Conservation (phyloP, 2,113 vertebrate species). For the Chauna torquata region DNA sequence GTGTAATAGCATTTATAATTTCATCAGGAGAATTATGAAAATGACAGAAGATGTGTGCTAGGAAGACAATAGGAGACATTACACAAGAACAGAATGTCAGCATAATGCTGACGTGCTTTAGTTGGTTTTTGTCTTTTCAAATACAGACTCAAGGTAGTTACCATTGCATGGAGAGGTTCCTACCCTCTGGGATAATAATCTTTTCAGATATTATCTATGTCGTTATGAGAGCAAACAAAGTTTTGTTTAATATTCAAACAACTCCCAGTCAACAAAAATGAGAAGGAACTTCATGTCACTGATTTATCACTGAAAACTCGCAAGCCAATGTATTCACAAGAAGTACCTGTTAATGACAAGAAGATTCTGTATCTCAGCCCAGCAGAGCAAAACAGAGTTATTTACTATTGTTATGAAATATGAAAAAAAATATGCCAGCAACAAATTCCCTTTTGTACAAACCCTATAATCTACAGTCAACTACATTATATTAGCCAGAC, state of each 20-base stretch:
- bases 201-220: neutral
- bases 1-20: neutral
- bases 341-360: neutral
- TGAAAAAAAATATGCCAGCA: neutral
- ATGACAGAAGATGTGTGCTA: neutral
- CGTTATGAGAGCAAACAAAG: neutral
- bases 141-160: neutral
- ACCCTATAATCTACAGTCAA: neutral
- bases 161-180: neutral
- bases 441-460: neutral
- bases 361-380: neutral
- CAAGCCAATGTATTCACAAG: neutral
- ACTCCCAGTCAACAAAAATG: neutral
- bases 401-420: neutral
- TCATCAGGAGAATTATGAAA: neutral
- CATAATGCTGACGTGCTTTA: neutral
- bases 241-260: neutral
- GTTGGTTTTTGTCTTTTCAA: neutral
- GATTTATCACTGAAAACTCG: neutral
- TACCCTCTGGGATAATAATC: neutral
- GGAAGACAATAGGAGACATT: neutral
- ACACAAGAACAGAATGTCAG: neutral
- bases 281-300: neutral
- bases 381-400: neutral
- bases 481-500: neutral